Evolutionary conservation across 2,113 vertebrate species (phyloP).

Genomic region (Herpetotheres cachinnans): DNA sequence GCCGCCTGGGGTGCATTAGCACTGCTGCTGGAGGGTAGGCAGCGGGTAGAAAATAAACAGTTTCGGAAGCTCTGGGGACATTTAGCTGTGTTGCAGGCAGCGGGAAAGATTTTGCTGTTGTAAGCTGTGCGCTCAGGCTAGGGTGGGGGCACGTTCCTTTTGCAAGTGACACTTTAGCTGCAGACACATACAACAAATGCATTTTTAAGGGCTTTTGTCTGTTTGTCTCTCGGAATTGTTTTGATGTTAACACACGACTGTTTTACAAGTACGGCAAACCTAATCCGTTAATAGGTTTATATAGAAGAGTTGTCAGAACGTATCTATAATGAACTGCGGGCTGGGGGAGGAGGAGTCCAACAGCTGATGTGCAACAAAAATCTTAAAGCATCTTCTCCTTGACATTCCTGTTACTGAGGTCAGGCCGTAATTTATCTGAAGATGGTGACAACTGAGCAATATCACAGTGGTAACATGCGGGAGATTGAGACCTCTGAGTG

Average conservation of each 20-base stretch:
- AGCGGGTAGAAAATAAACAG: slow-evolving; percentile 49
- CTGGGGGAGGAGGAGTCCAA: neutral
- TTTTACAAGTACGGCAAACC: slow-evolving; percentile 42
- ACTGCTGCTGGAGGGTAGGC: slow-evolving; percentile 41
- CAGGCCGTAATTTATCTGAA: slow-evolving; percentile 36
- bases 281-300: slow-evolving; percentile 55
- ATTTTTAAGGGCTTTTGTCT: slow-evolving; percentile 53
- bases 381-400: slow-evolving; percentile 51
- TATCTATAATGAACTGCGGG: neutral
- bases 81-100: slow-evolving; percentile 3
- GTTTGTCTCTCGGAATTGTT: slow-evolving; percentile 48
- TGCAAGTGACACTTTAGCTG: neutral
- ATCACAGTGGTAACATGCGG: neutral
- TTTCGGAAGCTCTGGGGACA: slow-evolving; percentile 33
- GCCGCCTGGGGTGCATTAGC: slow-evolving; percentile 58
- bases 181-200: neutral
- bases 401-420: slow-evolving; percentile 44
- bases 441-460: slow-evolving; percentile 45
- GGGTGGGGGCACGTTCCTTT: neutral
- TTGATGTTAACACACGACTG: neutral
- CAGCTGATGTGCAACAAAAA: slow-evolving; percentile 48
- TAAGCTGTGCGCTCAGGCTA: slow-evolving; percentile 4
- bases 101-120: slow-evolving; percentile 27
- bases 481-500: slow-evolving; percentile 47
- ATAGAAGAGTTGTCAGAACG: neutral